phyloP scores from a whole-genome alignment of 2,888 invertebrate species.

The Tuberolachnus salignus region DNA sequence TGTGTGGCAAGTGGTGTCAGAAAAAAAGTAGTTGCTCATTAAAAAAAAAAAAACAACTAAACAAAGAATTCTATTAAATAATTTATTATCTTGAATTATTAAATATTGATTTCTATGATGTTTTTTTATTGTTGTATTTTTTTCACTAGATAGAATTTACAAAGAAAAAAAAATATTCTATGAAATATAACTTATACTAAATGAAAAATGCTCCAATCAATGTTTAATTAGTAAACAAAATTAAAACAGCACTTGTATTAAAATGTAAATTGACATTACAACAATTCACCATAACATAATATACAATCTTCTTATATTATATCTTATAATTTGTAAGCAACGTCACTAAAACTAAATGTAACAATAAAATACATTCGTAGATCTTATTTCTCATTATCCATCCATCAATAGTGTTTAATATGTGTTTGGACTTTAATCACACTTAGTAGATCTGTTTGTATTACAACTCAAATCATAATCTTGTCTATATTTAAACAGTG shows the following conservation, averaged over 20 bases:
- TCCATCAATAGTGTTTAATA: conserved; percentile 41
- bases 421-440: conserved; percentile 54
- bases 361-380: conserved; percentile 42
- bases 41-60: conserved; percentile 23
- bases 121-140: background rate
- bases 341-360: conserved; percentile 28
- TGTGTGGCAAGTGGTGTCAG: conserved; percentile 30
- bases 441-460: conserved; percentile 54
- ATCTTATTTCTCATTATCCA: conserved; percentile 51
- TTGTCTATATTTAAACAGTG: conserved; percentile 53
- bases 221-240: conserved; percentile 12
- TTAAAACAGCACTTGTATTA: background rate
- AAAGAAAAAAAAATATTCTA: conserved; percentile 34
- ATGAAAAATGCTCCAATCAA: conserved; percentile 29
- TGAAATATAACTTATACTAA: background rate
- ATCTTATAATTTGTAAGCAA: conserved; percentile 33
- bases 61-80: conserved; percentile 46
- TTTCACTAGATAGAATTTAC: conserved; percentile 23
- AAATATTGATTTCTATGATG: conserved; percentile 30
- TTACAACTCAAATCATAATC: conserved; percentile 46
- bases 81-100: conserved; percentile 40
- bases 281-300: conserved; percentile 19
- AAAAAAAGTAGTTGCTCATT: conserved; percentile 37
- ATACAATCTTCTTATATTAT: conserved; percentile 23
- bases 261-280: conserved; percentile 13